A percentile compares a stretch with the other conserved stretches of the same genome.
Evolutionary conservation across 2,113 vertebrate genomes (phyloP).

Genomic region (Tor tambroides): DNA sequence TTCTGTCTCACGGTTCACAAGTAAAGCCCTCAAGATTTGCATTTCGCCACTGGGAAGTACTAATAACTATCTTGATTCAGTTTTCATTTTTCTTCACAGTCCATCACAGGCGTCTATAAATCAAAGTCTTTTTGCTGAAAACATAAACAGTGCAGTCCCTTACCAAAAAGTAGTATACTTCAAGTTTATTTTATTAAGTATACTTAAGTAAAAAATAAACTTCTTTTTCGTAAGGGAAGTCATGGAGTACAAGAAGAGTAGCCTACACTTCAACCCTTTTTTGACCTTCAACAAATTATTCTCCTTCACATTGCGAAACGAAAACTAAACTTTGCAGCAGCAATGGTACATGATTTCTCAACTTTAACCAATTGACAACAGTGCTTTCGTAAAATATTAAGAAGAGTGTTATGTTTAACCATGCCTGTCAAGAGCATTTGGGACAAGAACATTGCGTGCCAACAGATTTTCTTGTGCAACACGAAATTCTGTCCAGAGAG

Average conservation of each 20-base stretch:
- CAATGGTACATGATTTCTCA: neutral
- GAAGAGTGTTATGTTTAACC: slow-evolving; percentile 8
- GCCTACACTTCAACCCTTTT: neutral
- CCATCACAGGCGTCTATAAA: neutral
- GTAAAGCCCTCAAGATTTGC: neutral
- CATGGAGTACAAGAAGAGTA: no score
- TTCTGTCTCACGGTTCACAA: neutral
- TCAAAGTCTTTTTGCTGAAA: neutral
- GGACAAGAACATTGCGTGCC: neutral
- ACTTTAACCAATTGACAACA: slow-evolving; percentile 3
- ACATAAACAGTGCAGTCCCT: neutral
- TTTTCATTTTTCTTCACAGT: neutral
- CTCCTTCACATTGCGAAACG: neutral
- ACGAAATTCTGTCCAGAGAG: slow-evolving; percentile 3
- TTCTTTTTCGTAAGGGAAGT: no score
- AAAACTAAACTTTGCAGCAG: neutral
- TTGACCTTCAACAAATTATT: neutral
- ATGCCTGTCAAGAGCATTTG: slow-evolving; percentile 13
- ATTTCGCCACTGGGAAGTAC: neutral
- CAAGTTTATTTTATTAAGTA: no score
- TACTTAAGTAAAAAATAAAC: no score
- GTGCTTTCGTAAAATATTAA: slow-evolving; percentile 21
- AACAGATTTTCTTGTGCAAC: slow-evolving; percentile 34
- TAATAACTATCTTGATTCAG: neutral
- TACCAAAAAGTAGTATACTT: no score